Evolutionary conservation across 2,113 vertebrate species (phyloP).

Genomic region (Plecturocebus donacophilus): DNA sequence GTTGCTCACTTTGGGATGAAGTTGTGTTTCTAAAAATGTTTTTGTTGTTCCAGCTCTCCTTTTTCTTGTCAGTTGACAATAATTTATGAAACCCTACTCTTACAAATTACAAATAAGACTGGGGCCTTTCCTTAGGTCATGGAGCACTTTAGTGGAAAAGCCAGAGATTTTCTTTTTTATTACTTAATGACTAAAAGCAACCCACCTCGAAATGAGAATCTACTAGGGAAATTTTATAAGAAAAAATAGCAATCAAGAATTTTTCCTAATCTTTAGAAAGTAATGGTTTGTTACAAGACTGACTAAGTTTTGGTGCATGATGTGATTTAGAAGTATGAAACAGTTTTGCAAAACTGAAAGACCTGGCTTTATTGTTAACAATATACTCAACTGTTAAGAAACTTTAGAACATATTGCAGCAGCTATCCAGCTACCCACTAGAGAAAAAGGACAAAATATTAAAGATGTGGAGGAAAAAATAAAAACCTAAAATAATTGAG

Average conservation of each 20-base stretch:
- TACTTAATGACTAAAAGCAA: constrained; percentile 11
- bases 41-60: not conserved
- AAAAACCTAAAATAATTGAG: not conserved
- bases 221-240: not conserved
- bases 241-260: not conserved
- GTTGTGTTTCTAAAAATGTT: not conserved
- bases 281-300: not conserved
- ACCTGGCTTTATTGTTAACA: not conserved
- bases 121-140: not conserved
- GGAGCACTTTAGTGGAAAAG: not conserved
- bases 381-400: not conserved
- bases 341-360: not conserved
- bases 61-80: not conserved
- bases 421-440: not conserved
- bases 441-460: not conserved
- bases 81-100: not conserved
- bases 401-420: not conserved
- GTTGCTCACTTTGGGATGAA: not conserved
- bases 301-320: not conserved
- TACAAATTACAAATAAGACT: not conserved
- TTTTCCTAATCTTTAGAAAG: not conserved
- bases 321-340: constrained; percentile 6
- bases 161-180: not conserved
- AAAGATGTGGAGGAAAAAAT: not conserved
- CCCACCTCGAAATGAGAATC: not conserved